These are phyloP conservation scores for Hydraecia micacea DNA, from an alignment of 2,888 invertebrate species.

Conservation along the genomic window DNA sequence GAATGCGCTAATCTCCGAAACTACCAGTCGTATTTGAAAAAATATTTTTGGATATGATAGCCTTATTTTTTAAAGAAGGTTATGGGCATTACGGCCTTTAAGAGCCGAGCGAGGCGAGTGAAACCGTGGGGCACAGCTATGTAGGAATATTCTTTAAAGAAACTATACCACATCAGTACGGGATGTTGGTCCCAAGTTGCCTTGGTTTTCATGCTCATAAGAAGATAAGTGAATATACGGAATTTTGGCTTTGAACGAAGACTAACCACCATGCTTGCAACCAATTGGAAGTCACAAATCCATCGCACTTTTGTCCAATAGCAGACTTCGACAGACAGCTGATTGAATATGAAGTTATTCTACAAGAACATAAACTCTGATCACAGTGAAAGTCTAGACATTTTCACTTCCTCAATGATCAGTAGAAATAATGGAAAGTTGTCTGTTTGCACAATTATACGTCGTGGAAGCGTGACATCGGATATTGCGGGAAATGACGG, in stretches of 20 bases:
- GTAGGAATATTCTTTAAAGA: neutral
- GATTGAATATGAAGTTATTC: constrained; percentile 24
- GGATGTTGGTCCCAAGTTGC: neutral
- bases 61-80: too few species aligned
- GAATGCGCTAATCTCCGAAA: too few species aligned
- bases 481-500: constrained; percentile 61
- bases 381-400: constrained; percentile 59
- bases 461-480: constrained; percentile 60
- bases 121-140: too few species aligned
- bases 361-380: constrained; percentile 33
- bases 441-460: constrained; percentile 60
- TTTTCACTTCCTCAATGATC: constrained; percentile 59
- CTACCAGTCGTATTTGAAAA: too few species aligned
- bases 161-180: neutral
- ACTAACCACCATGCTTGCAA: neutral
- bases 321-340: neutral
- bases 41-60: too few species aligned
- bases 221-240: neutral
- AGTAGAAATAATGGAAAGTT: constrained; percentile 61
- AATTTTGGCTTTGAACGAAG: neutral
- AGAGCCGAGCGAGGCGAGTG: too few species aligned
- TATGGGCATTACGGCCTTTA: too few species aligned
- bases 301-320: neutral
- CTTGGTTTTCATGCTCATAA: neutral
- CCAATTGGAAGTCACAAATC: neutral